Base-by-base conservation (phyloP, 2,888 invertebrate species). In the Oscheius sp. region DNA sequence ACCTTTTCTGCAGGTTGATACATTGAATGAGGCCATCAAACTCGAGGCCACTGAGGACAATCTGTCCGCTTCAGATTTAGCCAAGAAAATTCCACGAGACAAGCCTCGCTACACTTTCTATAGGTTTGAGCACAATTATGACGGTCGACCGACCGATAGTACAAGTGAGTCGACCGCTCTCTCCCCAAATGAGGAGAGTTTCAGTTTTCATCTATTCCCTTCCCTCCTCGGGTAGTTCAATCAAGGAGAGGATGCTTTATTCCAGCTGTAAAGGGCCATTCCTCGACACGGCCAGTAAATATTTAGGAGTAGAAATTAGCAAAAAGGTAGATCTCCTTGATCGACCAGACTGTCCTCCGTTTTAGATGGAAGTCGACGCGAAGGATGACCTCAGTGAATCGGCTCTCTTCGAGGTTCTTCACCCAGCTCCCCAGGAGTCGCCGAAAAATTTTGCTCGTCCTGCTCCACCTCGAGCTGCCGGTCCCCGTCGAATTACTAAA, bases 241-340 rank as follows among this genome's bases (percentile, higher is more conserved):
- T 99, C 85, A 97, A 95, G 88, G 98, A 99, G 89, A 92, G 97
- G 83, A 99, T 99, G 99, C 91, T 99, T 89, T 99, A 98, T 90
- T 97, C 98, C 0, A 96, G 96, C 87, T 97, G 97, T 90, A 98
- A 97, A 90, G 94, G 93, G 76, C 94, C 95, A 21, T 92, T 99
- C 79, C 91, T 96, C 69, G 93, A 94, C 78, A 92, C 93, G 21
- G 93, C 97, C 76, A 92, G 94, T 85, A 92, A 89, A 49, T 86
- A 92, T 64, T 90, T 94, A 86, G 94, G 94, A 43, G 90, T 96
- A 16, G 92, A 92, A 78, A 92, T 98, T 83, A 92, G 91, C 0
- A 96, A 96, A 91, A 94, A 95, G 92, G 97, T 96, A 23, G 43
- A 9, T 18, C 13, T 1, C 29, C 29, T 25, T 46, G 3, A 3